Evolutionary conservation across 2,888 invertebrate species (phyloP), one percentile per base, ranked within the genome.

Genomic region (Drosophila basisetae): DNA sequence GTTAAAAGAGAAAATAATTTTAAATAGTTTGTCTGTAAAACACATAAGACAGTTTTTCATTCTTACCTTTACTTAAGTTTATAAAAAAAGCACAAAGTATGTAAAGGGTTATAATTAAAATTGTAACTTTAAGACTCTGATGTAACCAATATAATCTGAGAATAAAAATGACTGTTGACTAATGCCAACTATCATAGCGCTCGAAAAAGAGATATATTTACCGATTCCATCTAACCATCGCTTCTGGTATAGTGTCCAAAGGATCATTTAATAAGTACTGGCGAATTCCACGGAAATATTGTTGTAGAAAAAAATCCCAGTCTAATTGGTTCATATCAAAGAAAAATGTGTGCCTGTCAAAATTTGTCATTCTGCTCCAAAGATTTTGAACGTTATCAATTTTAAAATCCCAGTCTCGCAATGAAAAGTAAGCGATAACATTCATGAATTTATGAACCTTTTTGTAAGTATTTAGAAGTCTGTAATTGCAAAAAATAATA

Each of bases 221-320:
- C 66, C 66, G 66, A 53, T 67, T 67, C 66, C 66, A 65, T 53
- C 31, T 43, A 22, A 65, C 43, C 47, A 67, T 35, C 18, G 96
- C 97, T 84, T 95, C 94, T 0, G 96, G 96, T 63, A 97, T 92
- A 0, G 96, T 96, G 0, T 96, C 95, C 3, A 96, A 91, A 28
- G 97, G 96, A 90, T 98, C 98, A 85, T 97, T 97, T 43, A 98
- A 93, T 13, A 98, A 28, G 91, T 96, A 97, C 1, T 96, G 94
- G 77, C 97, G 94, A 54, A 96, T 94, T 4, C 98, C 98, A 92
- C 95, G 93, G 70, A 95, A 94, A 87, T 96, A 96, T 66, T 94
- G 94, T 68, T 95, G 94, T 76, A 96, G 94, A 90, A 95, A 96
- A 2, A 94, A 91, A 59, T 96, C 95, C 98, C 98, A 98, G 49